Base-by-base conservation (phyloP, 1,140 invertebrate genomes). In the Scaptomyza hsui region DNA sequence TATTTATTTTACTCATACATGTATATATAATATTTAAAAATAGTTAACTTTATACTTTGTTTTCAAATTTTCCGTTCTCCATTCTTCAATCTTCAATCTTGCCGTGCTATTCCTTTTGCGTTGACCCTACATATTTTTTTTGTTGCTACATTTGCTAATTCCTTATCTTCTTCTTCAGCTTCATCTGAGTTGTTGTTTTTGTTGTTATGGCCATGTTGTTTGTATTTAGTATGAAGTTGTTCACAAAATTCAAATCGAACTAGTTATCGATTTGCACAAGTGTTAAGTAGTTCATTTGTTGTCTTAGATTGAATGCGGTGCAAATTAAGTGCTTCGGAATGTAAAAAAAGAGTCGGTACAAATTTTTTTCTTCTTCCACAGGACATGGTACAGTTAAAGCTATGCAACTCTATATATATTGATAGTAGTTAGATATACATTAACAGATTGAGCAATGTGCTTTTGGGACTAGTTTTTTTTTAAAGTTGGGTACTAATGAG, bases 31-130 rank as follows among this genome's bases (percentile, higher is more conserved):
- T 62, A 75, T 82, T 86, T 86, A 85, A 86, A 85, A 85, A 85
- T 85, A 85, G 81, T 85, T 85, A 85, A 85, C 81, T 85, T 85
- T 85, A 86, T 85, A 80, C 81, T 85, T 85, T 85, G 81, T 85
- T 74, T 85, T 80, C 78, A 61, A 81, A 73, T 59, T 52, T 35
- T 53, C 12, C 32, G 64, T 72, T 62, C 60, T 76, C 41, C 2
- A 24, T 44, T 39, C 52, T 47, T 21, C n/a, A n/a, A n/a, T n/a
- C n/a, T n/a, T n/a, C n/a, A n/a, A n/a, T 45, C 47, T 47, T 51
- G 42, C 24, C 62, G 48, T 82, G 44, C 42, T 53, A 16, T 39
- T 61, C 37, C 18, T 57, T 48, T 55, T 59, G 13, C 39, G 48
- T 64, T 49, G 24, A n/a, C 16, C 24, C 44, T 16, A 45, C 29